A percentile compares a stretch with the other conserved stretches of the same genome.
phyloP scores from a whole-genome alignment of 1,140 invertebrate species.

The Drosophila micromelanica region DNA sequence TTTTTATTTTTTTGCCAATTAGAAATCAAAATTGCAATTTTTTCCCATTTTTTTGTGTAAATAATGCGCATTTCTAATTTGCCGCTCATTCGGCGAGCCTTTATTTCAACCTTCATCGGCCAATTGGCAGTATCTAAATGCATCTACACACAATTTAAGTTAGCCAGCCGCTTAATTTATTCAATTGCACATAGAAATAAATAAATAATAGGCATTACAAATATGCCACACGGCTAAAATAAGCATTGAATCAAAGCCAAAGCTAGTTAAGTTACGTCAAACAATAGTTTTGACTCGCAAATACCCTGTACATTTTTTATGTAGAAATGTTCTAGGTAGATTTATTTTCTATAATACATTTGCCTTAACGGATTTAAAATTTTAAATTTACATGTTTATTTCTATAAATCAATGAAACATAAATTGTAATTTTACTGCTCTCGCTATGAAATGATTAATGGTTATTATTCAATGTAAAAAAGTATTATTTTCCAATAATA shows the following conservation, averaged over 20 bases:
- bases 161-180: constrained; percentile 34
- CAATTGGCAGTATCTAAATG: constrained; percentile 22
- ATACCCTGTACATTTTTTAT: neutral
- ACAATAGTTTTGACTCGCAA: neutral
- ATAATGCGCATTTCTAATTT: constrained; percentile 80
- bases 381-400: too few relatives aligned
- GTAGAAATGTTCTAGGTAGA: too few relatives aligned
- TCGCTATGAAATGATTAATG: too few relatives aligned
- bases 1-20: constrained; percentile 57
- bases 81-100: constrained; percentile 45
- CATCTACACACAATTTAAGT: constrained; percentile 13
- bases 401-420: too few relatives aligned
- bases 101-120: constrained; percentile 34
- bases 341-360: too few relatives aligned
- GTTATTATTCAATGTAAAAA: neutral
- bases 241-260: constrained; percentile 24
- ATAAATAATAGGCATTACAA: constrained; percentile 44
- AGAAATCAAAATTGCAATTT: constrained; percentile 66
- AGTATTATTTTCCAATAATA: neutral
- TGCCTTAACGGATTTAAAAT: too few relatives aligned
- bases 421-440: too few relatives aligned
- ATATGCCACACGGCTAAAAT: constrained; percentile 27
- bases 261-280: neutral
- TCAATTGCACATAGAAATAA: constrained; percentile 34
- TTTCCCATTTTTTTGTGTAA: constrained; percentile 36